Conservation (phyloP, 53 echinoderm and acorn worm species). For the Luidia sarsii region DNA sequence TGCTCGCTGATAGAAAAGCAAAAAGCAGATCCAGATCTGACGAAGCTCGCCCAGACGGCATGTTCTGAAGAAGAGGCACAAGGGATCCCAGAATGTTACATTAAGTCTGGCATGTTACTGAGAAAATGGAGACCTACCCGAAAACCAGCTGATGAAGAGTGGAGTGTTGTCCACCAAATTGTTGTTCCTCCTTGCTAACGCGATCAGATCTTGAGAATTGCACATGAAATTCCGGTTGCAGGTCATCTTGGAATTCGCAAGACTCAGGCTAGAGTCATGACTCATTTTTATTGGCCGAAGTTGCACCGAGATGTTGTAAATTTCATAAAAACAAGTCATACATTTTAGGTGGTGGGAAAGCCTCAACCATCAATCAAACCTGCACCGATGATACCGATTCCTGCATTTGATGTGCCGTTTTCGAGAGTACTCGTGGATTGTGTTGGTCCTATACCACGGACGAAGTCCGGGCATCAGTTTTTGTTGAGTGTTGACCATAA, state of each 20-base stretch:
- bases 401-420: too few species aligned
- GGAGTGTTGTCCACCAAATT: slow-evolving; percentile 52
- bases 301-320: slow-evolving; percentile 11
- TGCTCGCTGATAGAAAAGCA: neutral
- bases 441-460: neutral
- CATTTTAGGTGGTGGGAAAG: slow-evolving; percentile 21
- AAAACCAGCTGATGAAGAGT: slow-evolving; percentile 46
- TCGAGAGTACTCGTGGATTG: slow-evolving; percentile 22
- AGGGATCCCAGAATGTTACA: slow-evolving; percentile 39
- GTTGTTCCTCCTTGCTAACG: slow-evolving; percentile 35
- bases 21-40: neutral
- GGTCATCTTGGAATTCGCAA: slow-evolving; percentile 57
- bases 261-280: slow-evolving; percentile 43
- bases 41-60: slow-evolving; percentile 11
- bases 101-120: slow-evolving; percentile 50
- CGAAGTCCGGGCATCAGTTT: slow-evolving; percentile 31
- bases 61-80: neutral
- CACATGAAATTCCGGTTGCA: slow-evolving; percentile 47
- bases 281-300: slow-evolving; percentile 20
- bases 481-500: slow-evolving; percentile 39
- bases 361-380: slow-evolving; percentile 5
- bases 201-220: slow-evolving; percentile 31
- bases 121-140: slow-evolving; percentile 54
- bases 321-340: slow-evolving; percentile 43
- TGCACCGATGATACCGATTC: slow-evolving; percentile 50